phyloP scores from a whole-genome alignment of 1,140 invertebrate species.

The Diprion similis region DNA sequence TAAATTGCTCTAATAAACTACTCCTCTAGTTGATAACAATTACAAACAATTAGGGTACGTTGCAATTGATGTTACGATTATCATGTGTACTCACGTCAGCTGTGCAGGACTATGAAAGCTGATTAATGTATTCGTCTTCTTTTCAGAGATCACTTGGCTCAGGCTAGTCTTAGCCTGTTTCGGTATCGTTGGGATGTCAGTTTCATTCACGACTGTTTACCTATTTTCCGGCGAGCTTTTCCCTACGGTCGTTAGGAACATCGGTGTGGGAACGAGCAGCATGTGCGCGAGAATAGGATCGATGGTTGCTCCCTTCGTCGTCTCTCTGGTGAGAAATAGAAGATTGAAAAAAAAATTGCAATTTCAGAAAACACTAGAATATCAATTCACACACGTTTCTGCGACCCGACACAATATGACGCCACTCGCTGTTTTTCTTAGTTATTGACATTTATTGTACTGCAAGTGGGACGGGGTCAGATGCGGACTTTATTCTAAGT shows the following conservation, averaged over 20 bases:
- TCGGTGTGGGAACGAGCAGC: slow-evolving; percentile 70
- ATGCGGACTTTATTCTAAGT: not conserved
- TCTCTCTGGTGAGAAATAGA: slow-evolving; percentile 50
- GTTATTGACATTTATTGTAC: slow-evolving; percentile 1
- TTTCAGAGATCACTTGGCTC: slow-evolving; percentile 55
- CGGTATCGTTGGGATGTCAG: slow-evolving; percentile 73
- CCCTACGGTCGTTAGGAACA: slow-evolving; percentile 72
- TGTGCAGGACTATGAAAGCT: no score
- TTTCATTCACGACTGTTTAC: slow-evolving; percentile 72
- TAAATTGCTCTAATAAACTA: not conserved
- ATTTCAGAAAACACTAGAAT: not conserved
- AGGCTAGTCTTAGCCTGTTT: slow-evolving; percentile 67
- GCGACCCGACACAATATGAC: not conserved
- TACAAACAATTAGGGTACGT: not conserved
- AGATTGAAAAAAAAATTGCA: not conserved
- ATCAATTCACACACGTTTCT: not conserved
- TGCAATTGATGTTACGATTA: not conserved
- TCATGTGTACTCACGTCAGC: not conserved
- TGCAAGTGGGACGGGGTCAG: not conserved
- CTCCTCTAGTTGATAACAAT: not conserved
- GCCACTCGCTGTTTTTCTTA: not conserved
- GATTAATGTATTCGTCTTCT: not conserved
- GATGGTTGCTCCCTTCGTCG: slow-evolving; percentile 71
- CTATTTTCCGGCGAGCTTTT: slow-evolving; percentile 74
- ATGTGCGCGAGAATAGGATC: slow-evolving; percentile 74